Evolutionary conservation across 2,888 invertebrate genomes (phyloP).

Genomic region (Eremobia ochroleuca): DNA sequence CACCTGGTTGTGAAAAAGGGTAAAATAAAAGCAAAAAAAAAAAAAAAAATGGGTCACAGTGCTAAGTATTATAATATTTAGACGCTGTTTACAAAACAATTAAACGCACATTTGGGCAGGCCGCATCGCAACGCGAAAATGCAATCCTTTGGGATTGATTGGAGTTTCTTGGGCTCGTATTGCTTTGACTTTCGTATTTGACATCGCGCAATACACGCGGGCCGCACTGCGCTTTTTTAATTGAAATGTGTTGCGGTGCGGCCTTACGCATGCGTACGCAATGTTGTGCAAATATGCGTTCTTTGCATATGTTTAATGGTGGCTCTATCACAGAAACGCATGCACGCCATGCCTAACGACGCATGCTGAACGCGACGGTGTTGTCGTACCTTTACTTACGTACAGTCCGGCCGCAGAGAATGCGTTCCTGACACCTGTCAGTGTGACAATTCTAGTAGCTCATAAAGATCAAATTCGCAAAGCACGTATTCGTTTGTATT

Average conservation of each 20-base stretch:
- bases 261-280: too few relatives aligned
- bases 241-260: background rate
- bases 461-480: too few relatives aligned
- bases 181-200: background rate
- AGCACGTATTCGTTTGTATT: too few relatives aligned
- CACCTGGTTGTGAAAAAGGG: constrained; percentile 56
- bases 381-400: too few relatives aligned
- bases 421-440: too few relatives aligned
- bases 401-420: too few relatives aligned
- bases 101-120: background rate
- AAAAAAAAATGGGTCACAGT: background rate
- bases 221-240: background rate
- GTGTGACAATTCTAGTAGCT: too few relatives aligned
- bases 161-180: too few relatives aligned
- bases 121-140: background rate
- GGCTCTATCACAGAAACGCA: too few relatives aligned
- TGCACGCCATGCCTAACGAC: background rate
- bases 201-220: background rate
- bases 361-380: background rate
- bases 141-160: background rate
- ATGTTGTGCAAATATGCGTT: background rate
- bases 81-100: background rate
- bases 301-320: too few relatives aligned
- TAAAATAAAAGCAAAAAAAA: constrained; percentile 41
- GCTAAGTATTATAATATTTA: background rate